Base-by-base conservation (phyloP, 2,113 vertebrate species). In the Brachypteracias leptosomus region DNA sequence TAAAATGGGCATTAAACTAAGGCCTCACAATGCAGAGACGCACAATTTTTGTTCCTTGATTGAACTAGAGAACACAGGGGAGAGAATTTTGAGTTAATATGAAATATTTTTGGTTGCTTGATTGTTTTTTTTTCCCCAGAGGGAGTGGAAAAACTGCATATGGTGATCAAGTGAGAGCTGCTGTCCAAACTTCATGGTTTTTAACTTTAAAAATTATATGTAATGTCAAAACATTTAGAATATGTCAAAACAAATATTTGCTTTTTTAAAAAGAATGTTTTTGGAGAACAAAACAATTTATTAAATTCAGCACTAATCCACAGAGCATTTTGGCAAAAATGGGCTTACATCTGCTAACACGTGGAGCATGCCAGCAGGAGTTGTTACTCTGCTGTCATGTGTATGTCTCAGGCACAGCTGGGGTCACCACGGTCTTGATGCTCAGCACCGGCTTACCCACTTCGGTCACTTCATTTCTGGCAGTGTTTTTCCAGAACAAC, bases 181-280 rank as follows among this genome's bases (percentile, higher is more conserved):
- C 82, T 67, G 61, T 72, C 86, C 63, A 90, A 88, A 88, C 44
- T 72, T 52, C 4, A 4, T 24, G 25, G 20, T 46, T 93, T 93
- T 82, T 21, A 13, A 63, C 72, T 83, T 86, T 86, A 66, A 68
- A 76, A 92, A 82, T 88, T 68, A n/a, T 3, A 33, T 33, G 5
- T 55, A 67, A 3, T 67, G 79, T 95, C 74, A 95, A 94, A 96
- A 96, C 63, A 95, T 91, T 93, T 65, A 86, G 72, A 94, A 76
- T 17, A 35, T 80, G 73, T 87, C 84, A 95, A 90, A 86, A 65
- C 68, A 85, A 73, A 35, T 44, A 84, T 87, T 84, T 44, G 38
- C 11, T 11, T 29, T 68, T 70, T 70, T 70, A 6, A 88, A 80
- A 19, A 55, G 9, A 59, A 11, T 2, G 7, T 7, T 58, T 62